Conservation (phyloP, 2,888 invertebrate species). For the Altica lythri region DNA sequence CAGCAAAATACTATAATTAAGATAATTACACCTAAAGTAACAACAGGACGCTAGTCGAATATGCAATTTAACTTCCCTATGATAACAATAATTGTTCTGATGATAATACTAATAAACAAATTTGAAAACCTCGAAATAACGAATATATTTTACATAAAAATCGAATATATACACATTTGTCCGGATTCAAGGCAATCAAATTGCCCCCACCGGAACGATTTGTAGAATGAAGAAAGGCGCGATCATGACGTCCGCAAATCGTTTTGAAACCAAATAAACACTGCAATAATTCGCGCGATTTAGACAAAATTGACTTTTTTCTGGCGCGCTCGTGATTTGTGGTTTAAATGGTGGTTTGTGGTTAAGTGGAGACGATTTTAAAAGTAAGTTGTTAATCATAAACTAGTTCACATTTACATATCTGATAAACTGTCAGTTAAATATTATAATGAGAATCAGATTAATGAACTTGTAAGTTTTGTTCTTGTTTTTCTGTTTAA, state of each 20-base stretch:
- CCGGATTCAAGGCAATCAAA: constrained; percentile 25
- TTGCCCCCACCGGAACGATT: constrained; percentile 18
- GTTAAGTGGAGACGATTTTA: not conserved
- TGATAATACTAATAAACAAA: constrained; percentile 8
- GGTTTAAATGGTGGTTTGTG: constrained; percentile 3
- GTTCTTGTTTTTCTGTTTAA: no score
- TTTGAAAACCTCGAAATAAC: constrained; percentile 1
- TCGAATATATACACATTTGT: not conserved
- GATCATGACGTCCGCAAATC: constrained; percentile 10
- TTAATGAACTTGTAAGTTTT: no score
- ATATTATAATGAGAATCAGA: no score
- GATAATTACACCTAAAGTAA: no score
- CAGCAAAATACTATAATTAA: no score
- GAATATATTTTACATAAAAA: no score
- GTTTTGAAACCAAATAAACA: constrained; percentile 14
- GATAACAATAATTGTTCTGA: not conserved
- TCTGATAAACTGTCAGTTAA: no score
- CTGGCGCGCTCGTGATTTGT: constrained; percentile 5
- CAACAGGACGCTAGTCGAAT: no score
- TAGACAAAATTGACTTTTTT: constrained; percentile 12
- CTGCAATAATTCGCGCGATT: constrained; percentile 5
- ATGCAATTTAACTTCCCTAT: no score
- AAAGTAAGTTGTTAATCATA: not conserved
- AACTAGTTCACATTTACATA: no score
- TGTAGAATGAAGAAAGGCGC: constrained; percentile 7